Evolutionary conservation across 2,797 vertebrate species (phyloP).

Genomic region (Malurus splendens): DNA sequence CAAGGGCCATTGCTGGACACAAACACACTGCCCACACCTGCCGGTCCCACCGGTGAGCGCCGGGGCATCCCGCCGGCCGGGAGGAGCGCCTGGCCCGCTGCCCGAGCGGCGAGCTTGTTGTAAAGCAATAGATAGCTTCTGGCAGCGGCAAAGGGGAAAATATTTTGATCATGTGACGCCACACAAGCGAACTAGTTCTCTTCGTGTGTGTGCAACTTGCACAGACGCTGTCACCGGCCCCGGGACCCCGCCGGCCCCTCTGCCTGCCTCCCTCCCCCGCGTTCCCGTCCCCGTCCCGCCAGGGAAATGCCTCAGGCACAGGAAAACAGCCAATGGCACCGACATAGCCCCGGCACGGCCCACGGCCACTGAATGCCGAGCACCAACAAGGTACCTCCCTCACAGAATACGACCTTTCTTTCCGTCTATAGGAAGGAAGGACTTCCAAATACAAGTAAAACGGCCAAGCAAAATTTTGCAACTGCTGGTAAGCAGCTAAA

Average conservation of each 20-base stretch:
- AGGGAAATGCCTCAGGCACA: background rate
- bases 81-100: conserved; percentile 67
- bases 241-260: background rate
- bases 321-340: background rate
- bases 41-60: background rate
- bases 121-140: conserved; percentile 77
- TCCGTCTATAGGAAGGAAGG: background rate
- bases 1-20: fast-evolving
- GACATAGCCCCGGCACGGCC: background rate
- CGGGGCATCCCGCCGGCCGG: background rate
- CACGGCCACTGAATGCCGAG: background rate
- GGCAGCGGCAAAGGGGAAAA: conserved; percentile 71
- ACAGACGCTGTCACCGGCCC: background rate
- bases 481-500: background rate
- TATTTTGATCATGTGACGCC: conserved; percentile 75
- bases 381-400: background rate
- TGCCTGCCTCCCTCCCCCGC: background rate
- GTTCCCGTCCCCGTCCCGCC: background rate
- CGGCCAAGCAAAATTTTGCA: background rate
- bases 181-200: conserved; percentile 43
- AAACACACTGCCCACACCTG: background rate
- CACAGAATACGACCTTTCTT: background rate
- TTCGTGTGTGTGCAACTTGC: conserved; percentile 45
- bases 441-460: background rate
- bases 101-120: conserved; percentile 70